Conservation (phyloP, 2,797 vertebrate species). For the Mormyrops attenuatus region DNA sequence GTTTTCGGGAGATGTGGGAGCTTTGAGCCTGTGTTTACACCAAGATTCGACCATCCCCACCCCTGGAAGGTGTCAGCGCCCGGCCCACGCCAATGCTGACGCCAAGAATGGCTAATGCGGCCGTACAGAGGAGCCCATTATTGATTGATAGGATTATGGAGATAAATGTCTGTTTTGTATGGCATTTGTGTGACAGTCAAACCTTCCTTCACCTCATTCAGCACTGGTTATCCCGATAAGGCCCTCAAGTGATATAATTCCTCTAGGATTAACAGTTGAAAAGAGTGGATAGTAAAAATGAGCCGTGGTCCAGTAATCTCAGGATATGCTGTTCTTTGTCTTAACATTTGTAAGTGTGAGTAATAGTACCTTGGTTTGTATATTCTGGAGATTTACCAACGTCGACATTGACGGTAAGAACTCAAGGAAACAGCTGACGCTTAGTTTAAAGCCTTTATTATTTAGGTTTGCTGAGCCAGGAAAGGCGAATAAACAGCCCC, state of each 20-base stretch:
- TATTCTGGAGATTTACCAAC: neutral
- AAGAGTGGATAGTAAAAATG: neutral
- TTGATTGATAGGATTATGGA: neutral
- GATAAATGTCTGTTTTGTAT: neutral
- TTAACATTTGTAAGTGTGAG: neutral
- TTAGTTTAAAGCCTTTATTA: neutral
- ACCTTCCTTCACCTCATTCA: neutral
- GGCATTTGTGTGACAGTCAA: neutral
- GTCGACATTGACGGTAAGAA: neutral
- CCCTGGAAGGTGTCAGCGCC: neutral
- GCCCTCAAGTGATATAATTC: slow-evolving; percentile 10
- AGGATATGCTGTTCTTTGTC: neutral
- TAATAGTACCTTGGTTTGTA: neutral
- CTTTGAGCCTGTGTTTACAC: neutral
- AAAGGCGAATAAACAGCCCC: neutral
- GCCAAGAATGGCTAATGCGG: neutral
- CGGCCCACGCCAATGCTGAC: neutral
- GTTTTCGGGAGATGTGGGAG: too few species aligned
- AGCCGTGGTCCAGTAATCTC: neutral
- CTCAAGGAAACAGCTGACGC: neutral
- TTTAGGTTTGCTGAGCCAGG: neutral
- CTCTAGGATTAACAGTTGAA: slow-evolving; percentile 11
- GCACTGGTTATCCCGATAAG: neutral
- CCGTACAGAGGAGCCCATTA: neutral
- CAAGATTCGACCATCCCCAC: neutral